Conservation (phyloP, 2,888 invertebrate species). For the Coremacera marginata region DNA sequence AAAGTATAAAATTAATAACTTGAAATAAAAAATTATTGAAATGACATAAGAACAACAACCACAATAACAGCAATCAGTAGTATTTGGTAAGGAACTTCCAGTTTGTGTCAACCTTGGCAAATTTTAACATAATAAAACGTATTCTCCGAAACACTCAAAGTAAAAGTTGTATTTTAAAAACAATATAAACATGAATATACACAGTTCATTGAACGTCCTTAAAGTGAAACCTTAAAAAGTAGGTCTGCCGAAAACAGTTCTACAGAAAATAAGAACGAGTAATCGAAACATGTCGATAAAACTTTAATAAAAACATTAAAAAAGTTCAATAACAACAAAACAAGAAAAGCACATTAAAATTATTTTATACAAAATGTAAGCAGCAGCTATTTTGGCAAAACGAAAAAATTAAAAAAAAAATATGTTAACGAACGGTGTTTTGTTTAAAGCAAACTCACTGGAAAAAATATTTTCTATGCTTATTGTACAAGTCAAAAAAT, state of each 20-base stretch:
- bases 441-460: too few species aligned
- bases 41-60: neutral
- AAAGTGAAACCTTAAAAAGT: neutral
- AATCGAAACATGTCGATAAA: neutral
- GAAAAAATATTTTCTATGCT: too few species aligned
- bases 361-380: too few species aligned
- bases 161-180: neutral
- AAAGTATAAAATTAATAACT: conserved; percentile 27
- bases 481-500: too few species aligned
- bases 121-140: neutral
- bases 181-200: neutral
- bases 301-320: neutral
- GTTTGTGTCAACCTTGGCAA: neutral
- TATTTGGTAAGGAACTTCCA: neutral
- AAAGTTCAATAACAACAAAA: neutral
- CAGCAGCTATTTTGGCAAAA: too few species aligned
- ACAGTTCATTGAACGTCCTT: conserved; percentile 38
- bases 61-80: neutral
- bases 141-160: neutral
- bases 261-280: neutral
- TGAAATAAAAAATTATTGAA: neutral
- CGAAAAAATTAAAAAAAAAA: too few species aligned
- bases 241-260: neutral
- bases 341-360: neutral
- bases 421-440: too few species aligned